Conservation (phyloP, 2,113 vertebrate genomes). For the Otocyon megalotis region DNA sequence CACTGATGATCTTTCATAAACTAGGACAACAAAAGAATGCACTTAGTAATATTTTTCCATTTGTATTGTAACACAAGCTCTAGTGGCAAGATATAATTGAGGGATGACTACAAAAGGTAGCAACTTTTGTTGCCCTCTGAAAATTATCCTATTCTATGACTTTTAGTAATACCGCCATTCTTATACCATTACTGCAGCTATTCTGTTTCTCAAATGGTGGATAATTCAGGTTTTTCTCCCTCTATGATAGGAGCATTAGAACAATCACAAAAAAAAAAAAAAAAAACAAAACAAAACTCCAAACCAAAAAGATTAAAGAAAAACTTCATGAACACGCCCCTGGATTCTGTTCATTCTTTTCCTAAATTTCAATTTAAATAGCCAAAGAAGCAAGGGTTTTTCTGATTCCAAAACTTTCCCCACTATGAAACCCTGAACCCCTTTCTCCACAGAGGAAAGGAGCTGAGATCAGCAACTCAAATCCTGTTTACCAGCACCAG, state of each 20-base stretch:
- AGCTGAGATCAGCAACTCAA: background rate
- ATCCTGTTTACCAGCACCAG: background rate
- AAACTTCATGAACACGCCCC: background rate
- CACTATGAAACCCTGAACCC: background rate
- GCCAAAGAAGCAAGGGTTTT: background rate
- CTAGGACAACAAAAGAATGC: background rate
- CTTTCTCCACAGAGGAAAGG: background rate
- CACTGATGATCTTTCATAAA: constrained; percentile 30
- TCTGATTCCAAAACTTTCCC: background rate
- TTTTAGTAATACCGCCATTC: background rate
- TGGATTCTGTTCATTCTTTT: background rate
- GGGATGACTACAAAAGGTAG: background rate
- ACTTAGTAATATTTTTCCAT: constrained; percentile 41
- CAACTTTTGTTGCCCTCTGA: constrained; percentile 1
- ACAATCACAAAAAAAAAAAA: background rate
- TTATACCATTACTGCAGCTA: background rate
- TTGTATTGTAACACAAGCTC: background rate
- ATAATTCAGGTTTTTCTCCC: background rate
- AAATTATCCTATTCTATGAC: background rate
- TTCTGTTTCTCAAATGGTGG: background rate
- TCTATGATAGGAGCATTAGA: background rate
- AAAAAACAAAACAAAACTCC: background rate
- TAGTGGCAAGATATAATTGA: background rate
- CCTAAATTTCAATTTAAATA: background rate
- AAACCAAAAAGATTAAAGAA: background rate